A percentile compares a stretch with the other conserved stretches of the same genome.
These are phyloP conservation scores for Timandra comae DNA, from an alignment of 2,888 invertebrate genomes.

Conservation along the genomic window DNA sequence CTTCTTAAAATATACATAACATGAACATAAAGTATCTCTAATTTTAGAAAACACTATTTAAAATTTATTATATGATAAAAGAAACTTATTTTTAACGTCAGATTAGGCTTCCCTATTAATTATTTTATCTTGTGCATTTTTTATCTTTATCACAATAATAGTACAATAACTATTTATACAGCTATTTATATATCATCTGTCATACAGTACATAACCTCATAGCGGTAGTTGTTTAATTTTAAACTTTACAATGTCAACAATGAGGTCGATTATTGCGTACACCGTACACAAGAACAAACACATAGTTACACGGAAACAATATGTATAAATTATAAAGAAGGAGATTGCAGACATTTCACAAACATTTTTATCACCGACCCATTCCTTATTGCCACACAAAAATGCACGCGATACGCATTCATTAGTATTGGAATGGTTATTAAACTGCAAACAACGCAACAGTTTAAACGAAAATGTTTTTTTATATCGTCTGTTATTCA, in stretches of 20 bases:
- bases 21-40: conserved; percentile 49
- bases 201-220: conserved; percentile 54
- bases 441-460: conserved; percentile 21
- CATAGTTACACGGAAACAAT: conserved; percentile 5
- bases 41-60: conserved; percentile 55
- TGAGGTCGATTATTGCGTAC: conserved; percentile 21
- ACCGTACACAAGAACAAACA: conserved; percentile 17
- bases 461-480: conserved; percentile 32
- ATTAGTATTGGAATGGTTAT: conserved; percentile 32
- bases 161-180: conserved; percentile 59
- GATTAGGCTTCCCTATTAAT: conserved; percentile 69
- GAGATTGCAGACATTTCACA: conserved; percentile 20
- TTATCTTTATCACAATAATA: conserved; percentile 70
- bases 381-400: conserved; percentile 27
- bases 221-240: conserved; percentile 38
- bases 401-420: conserved; percentile 23
- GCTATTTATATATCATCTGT: conserved; percentile 49
- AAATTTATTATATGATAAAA: conserved; percentile 44
- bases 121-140: conserved; percentile 72
- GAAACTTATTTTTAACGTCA: conserved; percentile 57
- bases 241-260: conserved; percentile 45
- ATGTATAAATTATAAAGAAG: conserved; percentile 11
- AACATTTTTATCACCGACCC: conserved; percentile 25
- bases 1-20: conserved; percentile 42
- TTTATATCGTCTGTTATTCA: conserved; percentile 56